Base-by-base conservation (phyloP, 2,113 vertebrate genomes). In the Coracopsis vasa region DNA sequence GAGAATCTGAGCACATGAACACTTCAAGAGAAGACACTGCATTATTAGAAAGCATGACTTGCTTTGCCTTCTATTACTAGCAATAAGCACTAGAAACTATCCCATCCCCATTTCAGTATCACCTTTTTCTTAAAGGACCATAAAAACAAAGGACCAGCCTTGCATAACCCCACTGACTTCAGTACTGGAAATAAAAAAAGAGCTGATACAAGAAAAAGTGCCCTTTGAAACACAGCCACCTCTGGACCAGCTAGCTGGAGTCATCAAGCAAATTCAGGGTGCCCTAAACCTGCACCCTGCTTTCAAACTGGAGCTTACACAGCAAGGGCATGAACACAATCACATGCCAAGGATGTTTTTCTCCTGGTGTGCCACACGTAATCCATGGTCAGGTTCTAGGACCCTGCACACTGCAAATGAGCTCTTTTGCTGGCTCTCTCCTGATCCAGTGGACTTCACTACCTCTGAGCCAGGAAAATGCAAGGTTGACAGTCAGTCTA, bases 321-420 rank as follows among this genome's bases (percentile, higher is more conserved):
- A 54, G 62, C 21, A 62, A 25, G 79, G 86, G 39, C 67, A 58
- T 0, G 0, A 41, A 62, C 1, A 3, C 11, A 25, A 0, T 24
- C 54, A 33, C 2, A 2, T 20, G 37, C 11, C 2, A 0, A 69
- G 53, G 53, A 56, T 1, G 1, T 13, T 84, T 19, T 21, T 25
- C 69, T 80, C 69, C 69, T 5, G 0, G 13, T 6, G 9, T 2
- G 9, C 60, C 65, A 91, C 74, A 39, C 0, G 1, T 24, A 48
- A 64, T 7, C 9, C 10, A 39, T 0, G 2, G 27, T 1, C 7
- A 70, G 80, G 75, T 73, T 91, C 71, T 69, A 86, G 62, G 74
- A 64, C n/a, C 31, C 80, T 3, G 20, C 1, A 3, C 23, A 11
- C n/a, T 0, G 1, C 0, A 1, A 75, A 72, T 4, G 10, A 91